Conservation (phyloP, 2,888 invertebrate genomes). For the Calameuta pallipes region DNA sequence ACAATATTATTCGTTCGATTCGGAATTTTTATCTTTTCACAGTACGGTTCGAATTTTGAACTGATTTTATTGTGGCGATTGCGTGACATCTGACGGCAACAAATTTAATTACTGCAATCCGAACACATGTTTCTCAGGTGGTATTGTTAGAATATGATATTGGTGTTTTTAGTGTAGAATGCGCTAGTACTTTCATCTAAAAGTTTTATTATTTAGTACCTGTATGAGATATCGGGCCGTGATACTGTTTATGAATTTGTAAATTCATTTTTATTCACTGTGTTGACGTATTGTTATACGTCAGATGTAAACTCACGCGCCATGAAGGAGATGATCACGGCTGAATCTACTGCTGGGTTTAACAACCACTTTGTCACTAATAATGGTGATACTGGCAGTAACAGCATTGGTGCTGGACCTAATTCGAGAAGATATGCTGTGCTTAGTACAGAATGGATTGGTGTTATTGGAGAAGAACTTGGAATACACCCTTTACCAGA, state of each 20-base stretch:
- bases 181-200: neutral
- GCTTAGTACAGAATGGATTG: slow-evolving; percentile 61
- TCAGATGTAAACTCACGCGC: slow-evolving; percentile 1
- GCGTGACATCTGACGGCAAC: neutral
- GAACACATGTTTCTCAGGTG: neutral
- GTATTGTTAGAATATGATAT: neutral
- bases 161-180: neutral
- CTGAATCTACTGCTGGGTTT: slow-evolving; percentile 47
- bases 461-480: slow-evolving; percentile 60
- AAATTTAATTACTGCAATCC: neutral
- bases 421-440: slow-evolving; percentile 57
- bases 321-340: slow-evolving; percentile 58
- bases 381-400: slow-evolving; percentile 46
- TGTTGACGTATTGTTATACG: neutral
- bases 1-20: neutral
- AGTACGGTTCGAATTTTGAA: neutral
- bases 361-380: slow-evolving; percentile 58
- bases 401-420: slow-evolving; percentile 48
- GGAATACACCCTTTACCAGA: slow-evolving; percentile 60
- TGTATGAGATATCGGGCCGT: neutral
- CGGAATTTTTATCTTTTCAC: neutral
- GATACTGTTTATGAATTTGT: neutral
- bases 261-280: neutral
- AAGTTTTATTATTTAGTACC: neutral
- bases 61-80: neutral